phyloP scores from a whole-genome alignment of 2,113 vertebrate genomes.

The Saimiri boliviensis region DNA sequence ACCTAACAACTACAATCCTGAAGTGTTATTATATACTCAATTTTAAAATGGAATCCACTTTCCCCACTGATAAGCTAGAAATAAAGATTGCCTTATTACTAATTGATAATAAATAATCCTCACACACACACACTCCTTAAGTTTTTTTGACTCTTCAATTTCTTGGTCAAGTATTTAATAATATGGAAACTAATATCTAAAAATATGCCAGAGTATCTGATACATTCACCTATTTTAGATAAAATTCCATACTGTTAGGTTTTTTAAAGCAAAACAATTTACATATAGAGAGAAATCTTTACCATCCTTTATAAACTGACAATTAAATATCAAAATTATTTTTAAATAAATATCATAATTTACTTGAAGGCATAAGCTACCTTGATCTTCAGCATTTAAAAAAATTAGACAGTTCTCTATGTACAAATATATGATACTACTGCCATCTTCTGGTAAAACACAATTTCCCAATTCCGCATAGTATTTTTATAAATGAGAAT shows the following conservation, averaged over 20 bases:
- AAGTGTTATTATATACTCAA: neutral
- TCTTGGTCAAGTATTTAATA: constrained; percentile 46
- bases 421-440: constrained; percentile 23
- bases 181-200: neutral
- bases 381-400: neutral
- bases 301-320: neutral
- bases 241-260: neutral
- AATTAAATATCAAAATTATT: constrained; percentile 21
- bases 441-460: constrained; percentile 78
- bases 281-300: neutral
- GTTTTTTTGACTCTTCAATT: neutral
- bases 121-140: neutral
- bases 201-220: neutral
- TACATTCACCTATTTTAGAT: neutral
- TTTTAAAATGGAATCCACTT: neutral
- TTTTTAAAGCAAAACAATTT: constrained; percentile 1
- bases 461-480: neutral
- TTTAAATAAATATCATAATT: constrained; percentile 19
- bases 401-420: neutral
- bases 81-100: neutral
- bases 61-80: constrained; percentile 11
- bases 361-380: neutral
- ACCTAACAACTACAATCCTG: neutral
- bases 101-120: constrained; percentile 16
- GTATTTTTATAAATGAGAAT: constrained; percentile 11